Evolutionary conservation across 2,888 invertebrate genomes (phyloP).

Genomic region (Malachius bipustulatus): DNA sequence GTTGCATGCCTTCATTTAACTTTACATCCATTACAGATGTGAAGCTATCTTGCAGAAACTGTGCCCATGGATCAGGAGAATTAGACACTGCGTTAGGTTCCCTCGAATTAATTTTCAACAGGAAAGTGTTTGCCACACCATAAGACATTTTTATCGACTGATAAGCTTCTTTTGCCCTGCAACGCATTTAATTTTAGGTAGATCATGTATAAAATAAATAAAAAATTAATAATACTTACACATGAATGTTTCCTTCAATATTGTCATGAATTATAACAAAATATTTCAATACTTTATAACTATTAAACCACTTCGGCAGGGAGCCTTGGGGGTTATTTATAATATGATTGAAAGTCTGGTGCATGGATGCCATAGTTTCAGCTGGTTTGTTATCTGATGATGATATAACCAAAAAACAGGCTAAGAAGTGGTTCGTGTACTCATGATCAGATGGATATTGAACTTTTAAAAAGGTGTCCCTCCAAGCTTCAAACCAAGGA

Average conservation of each 20-base stretch:
- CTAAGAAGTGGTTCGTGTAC: constrained; percentile 80
- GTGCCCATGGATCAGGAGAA: constrained; percentile 73
- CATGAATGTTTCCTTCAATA: constrained; percentile 55
- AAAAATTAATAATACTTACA: too few relatives aligned
- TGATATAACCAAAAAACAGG: constrained; percentile 67
- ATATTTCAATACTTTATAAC: constrained; percentile 69
- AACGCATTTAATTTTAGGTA: constrained; percentile 25
- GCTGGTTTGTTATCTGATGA: constrained; percentile 65
- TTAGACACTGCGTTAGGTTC: constrained; percentile 41
- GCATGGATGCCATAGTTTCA: constrained; percentile 68
- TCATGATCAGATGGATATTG: constrained; percentile 92
- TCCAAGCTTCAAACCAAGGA: constrained; percentile 94
- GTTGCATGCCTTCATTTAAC: constrained; percentile 28
- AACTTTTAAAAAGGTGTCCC: constrained; percentile 79
- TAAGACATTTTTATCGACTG: constrained; percentile 78
- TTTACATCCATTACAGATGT: constrained; percentile 24
- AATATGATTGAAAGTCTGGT: constrained; percentile 68
- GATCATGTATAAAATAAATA: constrained; percentile 5
- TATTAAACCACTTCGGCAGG: constrained; percentile 71
- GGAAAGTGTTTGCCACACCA: constrained; percentile 77
- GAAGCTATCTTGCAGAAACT: constrained; percentile 51
- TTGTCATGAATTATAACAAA: constrained; percentile 85
- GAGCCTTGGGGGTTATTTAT: constrained; percentile 64
- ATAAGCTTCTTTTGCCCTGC: constrained; percentile 71
- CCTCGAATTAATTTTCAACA: constrained; percentile 81